These are phyloP conservation scores for Melanotaenia nigrans DNA, from an alignment of 2,797 vertebrate genomes.

Conservation along the genomic window DNA sequence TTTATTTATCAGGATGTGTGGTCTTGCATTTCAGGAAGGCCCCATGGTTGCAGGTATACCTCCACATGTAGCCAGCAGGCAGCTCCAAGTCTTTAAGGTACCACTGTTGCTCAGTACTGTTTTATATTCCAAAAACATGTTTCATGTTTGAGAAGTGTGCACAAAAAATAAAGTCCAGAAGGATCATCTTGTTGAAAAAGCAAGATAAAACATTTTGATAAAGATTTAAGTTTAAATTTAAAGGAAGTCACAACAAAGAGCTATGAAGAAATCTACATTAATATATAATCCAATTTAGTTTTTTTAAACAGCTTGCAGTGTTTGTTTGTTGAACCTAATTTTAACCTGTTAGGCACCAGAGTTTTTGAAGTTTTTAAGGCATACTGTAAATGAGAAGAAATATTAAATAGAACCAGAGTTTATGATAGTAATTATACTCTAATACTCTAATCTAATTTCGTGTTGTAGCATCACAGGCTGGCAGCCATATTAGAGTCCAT, in stretches of 20 bases:
- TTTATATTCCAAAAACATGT: background rate
- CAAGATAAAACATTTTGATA: background rate
- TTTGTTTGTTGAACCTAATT: no score
- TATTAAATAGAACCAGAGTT: no score
- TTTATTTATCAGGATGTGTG: constrained; percentile 3
- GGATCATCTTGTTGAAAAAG: background rate
- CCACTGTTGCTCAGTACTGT: background rate
- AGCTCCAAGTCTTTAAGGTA: constrained; percentile 86
- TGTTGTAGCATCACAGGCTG: no score
- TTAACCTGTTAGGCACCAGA: no score
- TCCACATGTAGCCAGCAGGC: constrained; percentile 85
- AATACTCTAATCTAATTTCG: no score
- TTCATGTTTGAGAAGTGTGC: background rate
- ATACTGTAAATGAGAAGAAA: no score
- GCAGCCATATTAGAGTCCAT: no score
- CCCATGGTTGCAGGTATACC: constrained; percentile 84
- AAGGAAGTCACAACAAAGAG: background rate
- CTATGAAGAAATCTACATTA: background rate
- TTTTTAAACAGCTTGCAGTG: background rate
- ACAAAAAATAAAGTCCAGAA: background rate
- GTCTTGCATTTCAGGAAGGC: constrained; percentile 81
- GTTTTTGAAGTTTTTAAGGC: no score
- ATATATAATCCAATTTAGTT: background rate
- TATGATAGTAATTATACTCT: no score
- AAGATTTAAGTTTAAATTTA: background rate